Base-by-base conservation (phyloP, 2,888 invertebrate genomes). In the Spisula subtruncata region DNA sequence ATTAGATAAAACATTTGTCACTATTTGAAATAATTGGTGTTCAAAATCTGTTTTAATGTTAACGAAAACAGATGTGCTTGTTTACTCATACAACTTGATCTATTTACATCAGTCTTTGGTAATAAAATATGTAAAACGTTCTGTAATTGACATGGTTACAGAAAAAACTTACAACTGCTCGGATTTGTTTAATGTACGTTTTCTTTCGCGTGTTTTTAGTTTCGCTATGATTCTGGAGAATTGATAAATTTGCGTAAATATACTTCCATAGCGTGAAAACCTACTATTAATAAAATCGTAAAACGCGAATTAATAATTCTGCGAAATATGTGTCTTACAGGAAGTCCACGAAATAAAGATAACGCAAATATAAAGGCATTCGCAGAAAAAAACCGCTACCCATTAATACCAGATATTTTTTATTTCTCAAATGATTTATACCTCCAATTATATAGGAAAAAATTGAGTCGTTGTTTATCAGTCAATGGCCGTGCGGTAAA, bases 71-170 rank as follows among this genome's bases (percentile, higher is more conserved):
- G 60, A 66, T 66, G 60, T 25, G 4, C 4, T 66, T 10, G 4
- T 66, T 66, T 10, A 25, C 60, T 25, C 25, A 66, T n/a, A 66
- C 5, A 12, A 12, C 25, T 25, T 66, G 60, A 66, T 66, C 10
- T 66, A 66, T 66, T 66, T 66, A 10, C 25, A 66, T 25, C 25
- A n/a, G 8, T 25, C n/a, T 66, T 66, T n/a, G 25, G 60, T 12
- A 5, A 66, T 66, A 66, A 66, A 25, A 66, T 8, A 66, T 12
- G n/a, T 25, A 66, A 12, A 66, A 66, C 60, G n/a, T 25, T 66
- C n/a, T 12, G 25, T 66, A 66, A 66, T 66, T 66, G 25, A 66
- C 60, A 66, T 66, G n/a, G n/a, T 66, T 66, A 41, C 41, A 66
- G 60, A 25, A 25, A 20, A 66, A 66, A 66, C 10, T n/a, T 66